phyloP scores from a whole-genome alignment of 2,113 vertebrate genomes.

The Istiophorus platypterus region DNA sequence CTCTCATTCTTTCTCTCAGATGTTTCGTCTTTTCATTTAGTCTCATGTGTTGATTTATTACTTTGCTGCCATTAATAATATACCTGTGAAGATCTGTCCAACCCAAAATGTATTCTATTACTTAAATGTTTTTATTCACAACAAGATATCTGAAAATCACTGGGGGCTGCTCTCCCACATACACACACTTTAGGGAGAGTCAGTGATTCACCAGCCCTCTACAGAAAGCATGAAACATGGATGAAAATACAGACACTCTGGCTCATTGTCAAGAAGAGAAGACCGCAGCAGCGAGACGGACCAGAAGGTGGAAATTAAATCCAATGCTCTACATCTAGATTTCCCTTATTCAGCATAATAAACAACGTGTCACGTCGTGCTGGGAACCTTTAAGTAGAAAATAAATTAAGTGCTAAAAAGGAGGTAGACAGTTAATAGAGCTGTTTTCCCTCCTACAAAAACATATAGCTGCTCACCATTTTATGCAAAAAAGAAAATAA shows the following conservation, averaged over 20 bases:
- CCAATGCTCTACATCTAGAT: not conserved
- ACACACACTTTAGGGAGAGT: too few relatives aligned
- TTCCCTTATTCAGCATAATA: not conserved
- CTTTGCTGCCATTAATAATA: not conserved
- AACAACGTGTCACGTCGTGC: not conserved
- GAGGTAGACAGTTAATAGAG: not conserved
- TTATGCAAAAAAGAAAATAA: too few relatives aligned
- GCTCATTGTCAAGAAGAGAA: not conserved
- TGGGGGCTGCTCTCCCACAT: not conserved
- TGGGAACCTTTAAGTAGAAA: not conserved
- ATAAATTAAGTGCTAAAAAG: not conserved
- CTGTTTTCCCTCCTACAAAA: not conserved
- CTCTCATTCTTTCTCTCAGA: conserved; percentile 29
- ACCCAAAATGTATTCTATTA: not conserved
- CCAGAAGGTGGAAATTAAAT: not conserved
- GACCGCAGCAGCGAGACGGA: not conserved
- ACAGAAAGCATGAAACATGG: conserved; percentile 27
- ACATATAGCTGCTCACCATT: too few relatives aligned
- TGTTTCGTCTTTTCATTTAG: conserved; percentile 23
- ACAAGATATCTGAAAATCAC: not conserved
- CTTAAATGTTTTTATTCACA: not conserved
- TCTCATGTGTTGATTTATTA: not conserved
- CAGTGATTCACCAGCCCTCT: too few relatives aligned
- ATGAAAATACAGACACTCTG: not conserved
- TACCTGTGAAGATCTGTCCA: not conserved